Percentiles rank a stretch among this genome's conserved stretches.
phyloP scores from a whole-genome alignment of 2,113 vertebrate species.

The Dolichallabes microphthalmus region DNA sequence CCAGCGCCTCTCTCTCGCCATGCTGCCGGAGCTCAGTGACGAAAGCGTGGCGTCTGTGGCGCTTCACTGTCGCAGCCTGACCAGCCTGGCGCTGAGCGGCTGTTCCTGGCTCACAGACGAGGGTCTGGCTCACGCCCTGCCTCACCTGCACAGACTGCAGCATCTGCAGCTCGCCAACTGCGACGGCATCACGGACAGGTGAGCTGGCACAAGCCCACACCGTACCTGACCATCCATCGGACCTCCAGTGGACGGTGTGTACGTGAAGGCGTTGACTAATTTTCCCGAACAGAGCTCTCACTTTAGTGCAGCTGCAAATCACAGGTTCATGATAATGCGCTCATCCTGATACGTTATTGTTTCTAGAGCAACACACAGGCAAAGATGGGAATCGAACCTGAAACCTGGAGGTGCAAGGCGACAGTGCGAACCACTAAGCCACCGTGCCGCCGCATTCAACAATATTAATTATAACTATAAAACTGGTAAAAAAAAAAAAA shows the following conservation, averaged over 20 bases:
- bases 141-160: constrained; percentile 71
- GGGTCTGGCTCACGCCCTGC: constrained; percentile 69
- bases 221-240: too few relatives aligned
- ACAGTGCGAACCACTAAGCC: too few relatives aligned
- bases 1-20: constrained; percentile 73
- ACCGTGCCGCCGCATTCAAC: not conserved
- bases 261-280: not conserved
- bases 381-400: too few relatives aligned
- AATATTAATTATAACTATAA: not conserved
- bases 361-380: not conserved
- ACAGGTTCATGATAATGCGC: not conserved
- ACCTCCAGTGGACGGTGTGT: not conserved
- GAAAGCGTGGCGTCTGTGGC: constrained; percentile 72
- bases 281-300: not conserved
- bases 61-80: constrained; percentile 75
- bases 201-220: constrained; percentile 43
- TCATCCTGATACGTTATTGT: not conserved
- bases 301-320: not conserved
- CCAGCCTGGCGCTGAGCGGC: constrained; percentile 72
- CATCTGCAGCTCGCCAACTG: constrained; percentile 79
- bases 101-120: constrained; percentile 75
- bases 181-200: constrained; percentile 77
- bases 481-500: too few relatives aligned
- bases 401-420: too few relatives aligned
- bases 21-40: constrained; percentile 76